These are phyloP conservation scores for Phalacrocorax brasilianus DNA, from an alignment of 2,113 vertebrate genomes.

Conservation along the genomic window DNA sequence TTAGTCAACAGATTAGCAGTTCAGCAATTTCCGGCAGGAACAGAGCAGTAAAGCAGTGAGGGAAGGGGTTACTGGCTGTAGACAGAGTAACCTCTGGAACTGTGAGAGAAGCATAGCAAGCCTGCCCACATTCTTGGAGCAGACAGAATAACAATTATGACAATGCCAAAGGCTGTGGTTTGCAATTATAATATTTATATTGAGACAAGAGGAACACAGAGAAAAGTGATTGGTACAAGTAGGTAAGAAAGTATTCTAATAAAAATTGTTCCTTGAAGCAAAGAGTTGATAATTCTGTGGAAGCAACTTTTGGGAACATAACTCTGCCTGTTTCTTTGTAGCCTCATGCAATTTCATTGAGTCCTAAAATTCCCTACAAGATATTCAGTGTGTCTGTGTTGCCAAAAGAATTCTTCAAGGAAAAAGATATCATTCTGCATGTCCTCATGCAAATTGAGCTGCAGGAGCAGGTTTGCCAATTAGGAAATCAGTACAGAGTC, in stretches of 20 bases:
- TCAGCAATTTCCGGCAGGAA: not conserved
- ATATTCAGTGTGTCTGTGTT: not conserved
- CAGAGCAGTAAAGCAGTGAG: not conserved
- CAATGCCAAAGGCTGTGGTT: not conserved
- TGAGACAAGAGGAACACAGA: not conserved
- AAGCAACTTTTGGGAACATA: not conserved
- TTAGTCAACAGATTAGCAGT: not conserved
- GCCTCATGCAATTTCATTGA: not conserved
- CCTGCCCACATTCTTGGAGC: not conserved
- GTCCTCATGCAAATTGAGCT: not conserved
- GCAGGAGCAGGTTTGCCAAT: not conserved
- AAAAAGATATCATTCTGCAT: not conserved
- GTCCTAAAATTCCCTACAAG: not conserved
- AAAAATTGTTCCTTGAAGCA: not conserved
- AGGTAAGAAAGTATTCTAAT: not conserved
- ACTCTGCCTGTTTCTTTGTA: not conserved
- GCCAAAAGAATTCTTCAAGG: not conserved
- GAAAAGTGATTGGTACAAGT: not conserved
- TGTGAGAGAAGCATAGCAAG: not conserved
- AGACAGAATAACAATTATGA: not conserved
- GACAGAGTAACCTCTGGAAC: not conserved
- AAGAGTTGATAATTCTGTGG: not conserved
- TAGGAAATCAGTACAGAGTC: not conserved
- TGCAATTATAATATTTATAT: not conserved
- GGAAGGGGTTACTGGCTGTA: not conserved